A percentile compares a stretch with the other conserved stretches of the same genome.
phyloP scores from a whole-genome alignment of 2,888 invertebrate genomes.

The Buathra laborator region DNA sequence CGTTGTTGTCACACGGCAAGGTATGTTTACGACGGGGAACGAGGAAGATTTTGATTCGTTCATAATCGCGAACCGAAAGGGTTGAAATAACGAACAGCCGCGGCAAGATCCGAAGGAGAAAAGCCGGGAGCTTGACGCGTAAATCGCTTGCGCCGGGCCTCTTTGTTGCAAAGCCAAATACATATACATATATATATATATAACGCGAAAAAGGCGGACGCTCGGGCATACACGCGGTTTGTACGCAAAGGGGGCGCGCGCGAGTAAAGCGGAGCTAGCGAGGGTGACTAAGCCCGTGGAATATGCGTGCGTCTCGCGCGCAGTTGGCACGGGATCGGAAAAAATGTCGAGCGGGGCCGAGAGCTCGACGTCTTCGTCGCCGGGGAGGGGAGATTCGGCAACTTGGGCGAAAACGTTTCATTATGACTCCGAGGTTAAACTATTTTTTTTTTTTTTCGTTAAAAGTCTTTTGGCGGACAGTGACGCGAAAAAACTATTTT shows the following conservation, averaged over 20 bases:
- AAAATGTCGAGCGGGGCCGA: conserved; percentile 60
- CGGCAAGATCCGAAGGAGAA: conserved; percentile 7
- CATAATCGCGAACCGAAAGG: no score
- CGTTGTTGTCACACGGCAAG: no score
- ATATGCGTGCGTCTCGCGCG: conserved; percentile 76
- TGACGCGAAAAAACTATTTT: background rate
- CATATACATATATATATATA: conserved; percentile 58
- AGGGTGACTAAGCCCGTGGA: conserved; percentile 71
- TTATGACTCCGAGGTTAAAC: conserved; percentile 21
- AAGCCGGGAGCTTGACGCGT: conserved; percentile 32
- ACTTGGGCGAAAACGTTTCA: conserved; percentile 13
- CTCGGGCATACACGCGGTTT: conserved; percentile 12
- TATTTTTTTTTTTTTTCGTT: background rate
- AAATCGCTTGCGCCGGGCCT: conserved; percentile 48
- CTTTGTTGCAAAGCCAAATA: conserved; percentile 53
- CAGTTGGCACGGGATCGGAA: conserved; percentile 81
- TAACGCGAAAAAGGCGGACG: conserved; percentile 53
- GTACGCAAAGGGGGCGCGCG: conserved; percentile 36
- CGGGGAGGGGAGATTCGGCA: conserved; percentile 17
- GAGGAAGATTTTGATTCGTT: no score
- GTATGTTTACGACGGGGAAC: no score
- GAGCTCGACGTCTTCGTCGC: conserved; percentile 47
- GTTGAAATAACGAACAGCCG: background rate
- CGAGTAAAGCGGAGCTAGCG: conserved; percentile 36
- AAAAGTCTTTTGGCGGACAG: background rate